phyloP scores from a whole-genome alignment of 2,797 vertebrate species.

The Melanotaenia parkinsoni region DNA sequence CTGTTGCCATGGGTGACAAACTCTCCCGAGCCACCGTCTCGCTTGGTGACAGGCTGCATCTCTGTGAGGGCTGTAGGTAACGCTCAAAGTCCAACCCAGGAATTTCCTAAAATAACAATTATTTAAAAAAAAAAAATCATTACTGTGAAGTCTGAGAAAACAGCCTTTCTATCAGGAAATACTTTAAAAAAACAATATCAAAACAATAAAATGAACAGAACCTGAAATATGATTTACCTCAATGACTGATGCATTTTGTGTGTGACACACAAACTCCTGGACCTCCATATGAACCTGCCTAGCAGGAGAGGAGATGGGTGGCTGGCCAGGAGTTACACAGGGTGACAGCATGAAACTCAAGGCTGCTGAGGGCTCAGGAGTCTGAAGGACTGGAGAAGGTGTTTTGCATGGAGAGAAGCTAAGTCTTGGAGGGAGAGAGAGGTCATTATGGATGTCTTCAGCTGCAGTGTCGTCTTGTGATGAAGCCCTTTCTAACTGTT shows the following conservation, averaged over 20 bases:
- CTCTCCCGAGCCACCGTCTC: constrained; percentile 44
- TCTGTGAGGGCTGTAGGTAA: constrained; percentile 76
- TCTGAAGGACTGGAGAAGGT: not conserved
- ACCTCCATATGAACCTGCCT: constrained; percentile 12
- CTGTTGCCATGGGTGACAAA: constrained; percentile 61
- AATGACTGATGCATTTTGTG: constrained; percentile 47
- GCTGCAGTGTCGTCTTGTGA: constrained; percentile 9
- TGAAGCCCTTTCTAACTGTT: constrained; percentile 14
- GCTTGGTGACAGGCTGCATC: constrained; percentile 67
- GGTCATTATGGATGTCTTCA: not conserved
- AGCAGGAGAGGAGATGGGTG: constrained; percentile 23
- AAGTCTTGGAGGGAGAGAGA: constrained; percentile 11
- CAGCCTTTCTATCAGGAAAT: not conserved
- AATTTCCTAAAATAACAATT: constrained; percentile 54
- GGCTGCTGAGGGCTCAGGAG: constrained; percentile 30
- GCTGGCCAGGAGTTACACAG: constrained; percentile 20
- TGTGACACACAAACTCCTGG: constrained; percentile 43
- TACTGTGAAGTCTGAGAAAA: accelerated
- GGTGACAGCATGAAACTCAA: constrained; percentile 66
- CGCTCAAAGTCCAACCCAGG: constrained; percentile 80
- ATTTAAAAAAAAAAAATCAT: not conserved
- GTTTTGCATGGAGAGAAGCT: constrained; percentile 32
- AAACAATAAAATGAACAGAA: too few relatives aligned
- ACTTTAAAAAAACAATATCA: not conserved
- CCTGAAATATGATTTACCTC: constrained; percentile 65